Base-by-base conservation (phyloP, 1,140 invertebrate species). In the Drosophila bocqueti region DNA sequence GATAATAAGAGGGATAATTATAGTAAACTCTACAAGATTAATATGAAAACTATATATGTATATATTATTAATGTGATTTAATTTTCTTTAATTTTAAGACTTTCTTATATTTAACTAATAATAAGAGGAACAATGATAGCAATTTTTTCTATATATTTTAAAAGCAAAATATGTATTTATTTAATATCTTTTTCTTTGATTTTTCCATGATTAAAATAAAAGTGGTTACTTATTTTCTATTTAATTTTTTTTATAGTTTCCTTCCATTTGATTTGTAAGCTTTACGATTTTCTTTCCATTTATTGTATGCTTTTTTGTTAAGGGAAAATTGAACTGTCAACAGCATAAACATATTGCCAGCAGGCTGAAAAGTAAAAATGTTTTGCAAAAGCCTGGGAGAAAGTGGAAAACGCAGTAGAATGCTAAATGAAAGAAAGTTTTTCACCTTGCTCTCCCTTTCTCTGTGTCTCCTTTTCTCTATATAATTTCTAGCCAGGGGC, bases 251-350 rank as follows among this genome's bases (percentile, higher is more conserved):
- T 7, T 13, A 67, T 49, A 58, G 68, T 49, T 69, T 11, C 24
- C 26, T 42, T 47, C 18, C 16, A 42, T 69, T 31, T 31, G 31
- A 31, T 31, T 29, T 29, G 29, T 29, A 29, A 29, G 29, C 5
- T 29, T 31, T 31, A 31, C 31, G 1, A 31, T 31, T 54, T 21
- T 31, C 21, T 31, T 18, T 11, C 6, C 9, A 29, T 36, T 21
- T 43, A 21, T 40, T 24, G 7, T 55, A 4, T 49, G 46, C 15
- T 52, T 7, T 9, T 65, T 61, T 43, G 24, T 46, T 18, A 36
- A 54, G 49, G 43, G 42, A 68, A 84, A 85, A 85, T 81, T 84
- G 64, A 85, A 85, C 82, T 85, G 82, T 84, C 82, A 85, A 81
- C 67, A 59, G 64, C 81, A 84, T 54, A 68, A 84, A 65, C 50